Conservation (phyloP, 1,140 invertebrate genomes). For the Fopius arisanus region DNA sequence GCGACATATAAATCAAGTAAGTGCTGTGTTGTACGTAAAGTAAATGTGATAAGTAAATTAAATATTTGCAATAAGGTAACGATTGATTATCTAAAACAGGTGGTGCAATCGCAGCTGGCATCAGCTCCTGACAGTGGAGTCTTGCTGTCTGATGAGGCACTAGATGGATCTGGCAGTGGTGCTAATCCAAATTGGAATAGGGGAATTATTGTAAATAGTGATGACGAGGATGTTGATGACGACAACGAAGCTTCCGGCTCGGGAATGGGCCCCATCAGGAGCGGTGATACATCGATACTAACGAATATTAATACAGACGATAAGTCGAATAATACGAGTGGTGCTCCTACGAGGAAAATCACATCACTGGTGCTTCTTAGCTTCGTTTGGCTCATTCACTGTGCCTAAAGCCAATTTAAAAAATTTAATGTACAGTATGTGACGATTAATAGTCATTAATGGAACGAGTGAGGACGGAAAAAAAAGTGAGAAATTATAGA, state of each 20-base stretch:
- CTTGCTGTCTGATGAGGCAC: slow-evolving; percentile 55
- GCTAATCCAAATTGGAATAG: slow-evolving; percentile 45
- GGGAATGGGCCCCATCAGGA: slow-evolving; percentile 50
- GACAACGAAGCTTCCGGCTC: slow-evolving; percentile 60
- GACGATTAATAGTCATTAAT: background rate
- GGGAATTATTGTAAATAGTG: slow-evolving; percentile 39
- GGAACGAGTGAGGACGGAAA: background rate
- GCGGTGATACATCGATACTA: slow-evolving; percentile 31
- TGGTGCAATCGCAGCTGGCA: slow-evolving; percentile 58
- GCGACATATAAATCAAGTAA: slow-evolving; percentile 72
- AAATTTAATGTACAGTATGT: slow-evolving; percentile 18
- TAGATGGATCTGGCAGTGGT: slow-evolving; percentile 61
- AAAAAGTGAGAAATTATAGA: slow-evolving; percentile 10
- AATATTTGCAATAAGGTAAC: background rate
- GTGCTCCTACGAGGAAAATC: background rate
- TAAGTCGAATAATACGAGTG: background rate
- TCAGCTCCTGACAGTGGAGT: slow-evolving; percentile 54
- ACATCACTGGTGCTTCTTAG: background rate
- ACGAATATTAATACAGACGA: background rate
- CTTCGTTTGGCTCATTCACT: slow-evolving; percentile 13
- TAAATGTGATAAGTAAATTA: slow-evolving; percentile 8
- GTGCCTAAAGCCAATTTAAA: slow-evolving; percentile 5
- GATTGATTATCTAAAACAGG: slow-evolving; percentile 36
- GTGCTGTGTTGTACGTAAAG: slow-evolving; percentile 34
- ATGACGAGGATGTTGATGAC: slow-evolving; percentile 50